Evolutionary conservation across 2,113 vertebrate species (phyloP), one percentile per base, ranked within the genome.

Genomic region (Cebidichthys violaceus): DNA sequence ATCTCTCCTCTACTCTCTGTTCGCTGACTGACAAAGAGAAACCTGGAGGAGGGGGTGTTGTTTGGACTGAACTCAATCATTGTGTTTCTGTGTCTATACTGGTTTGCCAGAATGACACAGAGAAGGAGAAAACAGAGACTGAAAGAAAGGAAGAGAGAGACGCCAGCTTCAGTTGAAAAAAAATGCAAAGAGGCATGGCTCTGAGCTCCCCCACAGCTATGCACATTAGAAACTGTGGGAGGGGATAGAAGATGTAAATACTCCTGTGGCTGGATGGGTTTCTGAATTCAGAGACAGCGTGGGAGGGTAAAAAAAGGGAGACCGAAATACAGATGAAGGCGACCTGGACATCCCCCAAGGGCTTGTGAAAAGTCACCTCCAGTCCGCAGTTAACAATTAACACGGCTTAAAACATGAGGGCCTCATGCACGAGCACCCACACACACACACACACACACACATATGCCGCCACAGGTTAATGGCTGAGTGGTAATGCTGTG

Each of bases 371-470:
- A 86, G 90, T 86, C 75, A 75, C 82, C 86, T 87, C 82, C 72
- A 88, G 68, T 90, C 90, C 89, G 81, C 85, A 83, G 66, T 13
- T 79, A 86, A 85, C 85, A 89, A 90, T 92, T 89, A 91, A 77
- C 82, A 45, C 18, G 71, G 52, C 82, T 88, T 82, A 74, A 86
- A 92, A 84, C 84, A 80, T 2, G 7, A 70, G 52, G 47, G 45
- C 24, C 24, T 72, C 52, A 4, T 37, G 10, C 31, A 17, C 60
- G 24, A 37, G 17, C 33, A 64, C 35, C 22, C n/a, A 17, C 33
- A 35, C 55, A 37, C 45, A 74, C 62, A 74, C 55, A 37, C 37
- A 59, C 29, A 22, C 55, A 62, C 55, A 39, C 67, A 55, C 77
- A 59, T 57, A 67, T 24, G 41, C 70, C 43, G 52, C 78, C 75